Conservation (phyloP, 1,140 invertebrate genomes). For the Saccostrea cuccullata region DNA sequence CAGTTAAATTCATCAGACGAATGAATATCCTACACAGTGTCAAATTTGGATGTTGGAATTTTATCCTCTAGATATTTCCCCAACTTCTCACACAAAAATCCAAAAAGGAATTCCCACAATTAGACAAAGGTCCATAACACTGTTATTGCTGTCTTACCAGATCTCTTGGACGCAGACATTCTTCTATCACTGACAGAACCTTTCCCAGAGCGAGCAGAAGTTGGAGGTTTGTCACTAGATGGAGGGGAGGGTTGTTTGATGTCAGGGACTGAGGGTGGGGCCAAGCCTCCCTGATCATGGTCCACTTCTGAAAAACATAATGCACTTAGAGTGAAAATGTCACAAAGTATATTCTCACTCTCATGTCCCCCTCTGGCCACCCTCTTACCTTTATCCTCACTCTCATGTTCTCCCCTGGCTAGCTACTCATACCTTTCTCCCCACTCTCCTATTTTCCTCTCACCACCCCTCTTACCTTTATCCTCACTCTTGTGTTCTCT, state of each 20-base stretch:
- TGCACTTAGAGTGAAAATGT: background rate
- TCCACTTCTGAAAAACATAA: slow-evolving; percentile 39
- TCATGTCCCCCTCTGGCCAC: slow-evolving; percentile 44
- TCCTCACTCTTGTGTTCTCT: no score
- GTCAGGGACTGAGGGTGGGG: slow-evolving; percentile 62
- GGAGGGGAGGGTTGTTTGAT: slow-evolving; percentile 67
- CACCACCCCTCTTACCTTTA: slow-evolving; percentile 32
- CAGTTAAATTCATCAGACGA: no score
- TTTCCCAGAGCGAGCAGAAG: slow-evolving; percentile 64
- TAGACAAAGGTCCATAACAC: background rate
- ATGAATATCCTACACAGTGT: no score
- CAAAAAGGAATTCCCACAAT: background rate
- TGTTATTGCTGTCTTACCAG: slow-evolving; percentile 49
- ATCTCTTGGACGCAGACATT: slow-evolving; percentile 62
- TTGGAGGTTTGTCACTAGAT: slow-evolving; percentile 62
- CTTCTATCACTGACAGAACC: slow-evolving; percentile 58
- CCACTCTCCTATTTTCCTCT: slow-evolving; percentile 47
- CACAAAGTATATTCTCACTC: slow-evolving; percentile 37
- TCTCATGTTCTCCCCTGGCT: background rate
- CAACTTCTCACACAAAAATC: background rate
- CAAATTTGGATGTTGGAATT: no score
- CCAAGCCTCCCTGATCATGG: slow-evolving; percentile 62
- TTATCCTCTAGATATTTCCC: background rate
- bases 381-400: background rate
- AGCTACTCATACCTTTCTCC: slow-evolving; percentile 46